phyloP scores from a whole-genome alignment of 2,888 invertebrate species.

The Desoria tigrina region DNA sequence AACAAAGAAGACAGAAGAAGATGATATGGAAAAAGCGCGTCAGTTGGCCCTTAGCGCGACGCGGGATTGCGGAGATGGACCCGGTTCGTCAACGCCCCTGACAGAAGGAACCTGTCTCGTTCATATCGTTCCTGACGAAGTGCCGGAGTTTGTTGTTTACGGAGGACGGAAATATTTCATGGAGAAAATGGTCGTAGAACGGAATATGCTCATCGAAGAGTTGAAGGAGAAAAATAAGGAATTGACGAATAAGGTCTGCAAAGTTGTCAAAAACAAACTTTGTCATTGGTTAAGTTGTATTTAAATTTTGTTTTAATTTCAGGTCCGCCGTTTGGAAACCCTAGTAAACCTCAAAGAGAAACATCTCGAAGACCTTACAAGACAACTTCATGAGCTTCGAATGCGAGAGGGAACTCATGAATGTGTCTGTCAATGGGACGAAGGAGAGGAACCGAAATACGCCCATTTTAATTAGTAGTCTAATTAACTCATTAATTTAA shows the following conservation, averaged over 20 bases:
- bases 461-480: too few relatives aligned
- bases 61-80: slow-evolving; percentile 14
- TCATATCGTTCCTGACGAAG: slow-evolving; percentile 24
- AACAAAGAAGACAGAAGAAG: slow-evolving; percentile 28
- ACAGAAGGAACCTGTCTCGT: slow-evolving; percentile 28
- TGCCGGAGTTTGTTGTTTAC: slow-evolving; percentile 41
- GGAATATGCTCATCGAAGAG: slow-evolving; percentile 18
- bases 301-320: background rate
- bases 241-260: slow-evolving; percentile 34
- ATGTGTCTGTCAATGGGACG: slow-evolving; percentile 5
- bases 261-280: background rate
- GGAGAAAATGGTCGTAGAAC: slow-evolving; percentile 28
- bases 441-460: background rate
- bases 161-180: slow-evolving; percentile 35
- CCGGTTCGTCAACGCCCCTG: background rate
- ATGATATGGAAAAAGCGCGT: slow-evolving; percentile 6
- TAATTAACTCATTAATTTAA: too few relatives aligned
- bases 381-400: slow-evolving; percentile 34
- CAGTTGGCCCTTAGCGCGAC: slow-evolving; percentile 8
- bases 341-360: slow-evolving; percentile 41
- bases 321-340: slow-evolving; percentile 42
- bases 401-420: background rate
- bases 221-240: slow-evolving; percentile 39
- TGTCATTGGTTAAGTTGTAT: background rate
- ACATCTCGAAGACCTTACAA: slow-evolving; percentile 37